Evolutionary conservation across 2,888 invertebrate species (phyloP).

Genomic region (Iselma pallidipennis): DNA sequence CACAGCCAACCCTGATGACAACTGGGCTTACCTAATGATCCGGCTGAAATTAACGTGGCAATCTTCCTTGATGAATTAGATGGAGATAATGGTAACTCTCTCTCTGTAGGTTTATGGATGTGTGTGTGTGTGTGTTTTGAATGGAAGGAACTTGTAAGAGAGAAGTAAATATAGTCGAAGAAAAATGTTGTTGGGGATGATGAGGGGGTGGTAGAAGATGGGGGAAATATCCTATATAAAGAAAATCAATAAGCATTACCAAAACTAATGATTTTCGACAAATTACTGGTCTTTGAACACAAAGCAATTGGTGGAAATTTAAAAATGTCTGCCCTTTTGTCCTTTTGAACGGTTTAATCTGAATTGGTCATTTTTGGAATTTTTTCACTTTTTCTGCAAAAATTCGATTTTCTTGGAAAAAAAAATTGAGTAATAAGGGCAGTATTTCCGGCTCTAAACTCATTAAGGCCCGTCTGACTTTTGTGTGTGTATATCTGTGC

Average conservation of each 20-base stretch:
- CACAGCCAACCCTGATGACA: slow-evolving; percentile 37
- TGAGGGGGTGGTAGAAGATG: background rate
- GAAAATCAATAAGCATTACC: background rate
- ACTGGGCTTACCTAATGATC: slow-evolving; percentile 48
- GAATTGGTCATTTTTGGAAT: too few species aligned
- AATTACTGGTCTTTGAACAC: too few species aligned
- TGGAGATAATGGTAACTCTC: slow-evolving; percentile 29
- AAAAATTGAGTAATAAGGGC: background rate
- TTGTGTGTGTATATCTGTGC: background rate
- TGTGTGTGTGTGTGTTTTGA: background rate
- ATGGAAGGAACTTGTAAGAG: background rate
- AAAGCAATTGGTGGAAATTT: too few species aligned
- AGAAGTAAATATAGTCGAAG: background rate
- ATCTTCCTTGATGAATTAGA: slow-evolving; percentile 47
- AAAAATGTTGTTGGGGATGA: background rate
- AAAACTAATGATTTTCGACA: background rate
- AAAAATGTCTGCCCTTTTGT: too few species aligned
- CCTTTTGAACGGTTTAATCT: too few species aligned
- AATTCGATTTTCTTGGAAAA: background rate
- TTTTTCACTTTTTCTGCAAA: too few species aligned
- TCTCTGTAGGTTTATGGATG: background rate
- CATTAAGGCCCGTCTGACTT: background rate
- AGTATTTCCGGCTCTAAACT: background rate
- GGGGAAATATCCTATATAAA: too few species aligned
- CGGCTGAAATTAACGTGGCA: slow-evolving; percentile 46